Evolutionary conservation across 2,888 invertebrate genomes (phyloP), one percentile per base, ranked within the genome.

Genomic region (Fragum fragum): DNA sequence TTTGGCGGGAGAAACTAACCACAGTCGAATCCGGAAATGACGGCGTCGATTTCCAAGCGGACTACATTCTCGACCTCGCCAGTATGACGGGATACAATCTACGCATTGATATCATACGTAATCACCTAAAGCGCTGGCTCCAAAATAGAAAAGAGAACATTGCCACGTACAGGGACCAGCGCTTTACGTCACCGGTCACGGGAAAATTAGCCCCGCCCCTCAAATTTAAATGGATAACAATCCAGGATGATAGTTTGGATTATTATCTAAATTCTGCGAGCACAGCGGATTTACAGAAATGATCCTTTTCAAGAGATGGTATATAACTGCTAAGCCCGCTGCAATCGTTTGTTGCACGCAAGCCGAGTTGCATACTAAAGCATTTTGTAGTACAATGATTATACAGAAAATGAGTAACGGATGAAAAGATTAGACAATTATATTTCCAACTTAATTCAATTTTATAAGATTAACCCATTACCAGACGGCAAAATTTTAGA

Each of bases 141-240:
- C 7, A 61, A 16, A 21, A 73, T 32, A 1, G 23, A 6, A 7
- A 9, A 36, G 73, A 42, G 11, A 71, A 78, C 32, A 69, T 73
- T 1, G 18, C 14, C n/a, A 52, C 78, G 14, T 78, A 73, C 69
- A 59, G 73, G 23, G 78, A 78, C 52, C 68, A 78, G 42, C 59
- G 23, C 16, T 78, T 42, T 52, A 42, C 18, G 29, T 73, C 73
- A 16, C 2, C 61, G 1, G 39, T 42, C 36, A 73, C 78, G 5
- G 78, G 73, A 0, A 66, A 55, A 6, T 29, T 68, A 21, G 55
- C 73, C 21, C 26, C 73, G n/a, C 29, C 61, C 6, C 32, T 59
- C 28, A 57, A 53, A 32, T 53, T 21, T 32, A 57, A 68, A 26
- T 78, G 73, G 73, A 73, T 69, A 21, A 36, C 59, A 7, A 52